Evolutionary conservation across 2,797 vertebrate species (phyloP).

Genomic region (Molossus alvarezi): DNA sequence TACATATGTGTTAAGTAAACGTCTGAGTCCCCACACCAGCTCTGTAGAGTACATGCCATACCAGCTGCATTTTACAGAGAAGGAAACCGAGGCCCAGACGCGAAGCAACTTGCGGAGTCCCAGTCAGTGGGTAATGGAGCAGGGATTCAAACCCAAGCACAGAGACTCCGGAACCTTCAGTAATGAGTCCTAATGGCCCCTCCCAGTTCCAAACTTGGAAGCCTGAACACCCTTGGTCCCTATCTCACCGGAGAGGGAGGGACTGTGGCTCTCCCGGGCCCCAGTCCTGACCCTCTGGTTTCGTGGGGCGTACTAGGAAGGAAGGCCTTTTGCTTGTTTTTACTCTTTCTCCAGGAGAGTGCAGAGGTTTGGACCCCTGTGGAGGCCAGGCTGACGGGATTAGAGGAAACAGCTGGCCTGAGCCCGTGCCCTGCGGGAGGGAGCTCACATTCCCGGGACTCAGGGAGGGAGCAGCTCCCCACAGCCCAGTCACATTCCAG

Average conservation of each 20-base stretch:
- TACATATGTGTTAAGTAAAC: neutral
- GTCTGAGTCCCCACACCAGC: neutral
- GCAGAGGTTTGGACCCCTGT: constrained; percentile 79
- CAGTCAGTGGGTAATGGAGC: neutral
- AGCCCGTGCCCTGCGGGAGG: constrained; percentile 86
- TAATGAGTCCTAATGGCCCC: neutral
- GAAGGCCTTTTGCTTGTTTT: constrained; percentile 68
- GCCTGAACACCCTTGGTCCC: constrained; percentile 74
- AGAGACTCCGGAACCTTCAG: neutral
- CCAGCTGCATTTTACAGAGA: neutral
- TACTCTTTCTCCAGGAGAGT: constrained; percentile 55
- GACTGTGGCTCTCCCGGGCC: constrained; percentile 58
- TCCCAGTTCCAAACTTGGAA: neutral
- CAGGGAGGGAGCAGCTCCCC: constrained; percentile 84
- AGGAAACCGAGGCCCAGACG: neutral
- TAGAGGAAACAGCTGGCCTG: constrained; percentile 89
- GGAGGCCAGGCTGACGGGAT: constrained; percentile 85
- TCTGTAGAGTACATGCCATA: neutral
- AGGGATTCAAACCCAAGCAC: neutral
- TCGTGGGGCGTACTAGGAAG: neutral
- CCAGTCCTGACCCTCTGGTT: constrained; percentile 66
- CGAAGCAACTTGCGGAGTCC: neutral
- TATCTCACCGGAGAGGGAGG: constrained; percentile 53
- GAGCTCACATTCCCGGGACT: constrained; percentile 85
- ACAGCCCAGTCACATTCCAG: constrained; percentile 88